Conservation (phyloP, 2,113 vertebrate genomes). For the Chaetops frenatus region DNA sequence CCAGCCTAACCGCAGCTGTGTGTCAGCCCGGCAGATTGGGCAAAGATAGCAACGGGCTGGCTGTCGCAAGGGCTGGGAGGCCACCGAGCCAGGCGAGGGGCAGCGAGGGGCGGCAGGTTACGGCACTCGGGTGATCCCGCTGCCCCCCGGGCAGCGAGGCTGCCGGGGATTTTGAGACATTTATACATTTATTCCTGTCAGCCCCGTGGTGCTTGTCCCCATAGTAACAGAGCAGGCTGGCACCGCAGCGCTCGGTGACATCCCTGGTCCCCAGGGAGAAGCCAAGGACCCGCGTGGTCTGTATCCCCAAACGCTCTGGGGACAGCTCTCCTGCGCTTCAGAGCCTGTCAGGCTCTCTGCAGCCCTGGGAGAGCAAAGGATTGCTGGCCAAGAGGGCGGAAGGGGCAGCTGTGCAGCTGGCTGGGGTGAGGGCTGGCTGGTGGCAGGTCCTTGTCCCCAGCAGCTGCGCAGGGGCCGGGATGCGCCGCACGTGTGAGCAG, state of each 20-base stretch:
- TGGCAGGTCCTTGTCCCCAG: neutral
- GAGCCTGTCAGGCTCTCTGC: neutral
- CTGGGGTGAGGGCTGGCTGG: rapidly evolving
- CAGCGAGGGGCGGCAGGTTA: neutral
- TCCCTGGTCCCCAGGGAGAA: neutral
- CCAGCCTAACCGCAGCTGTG: neutral
- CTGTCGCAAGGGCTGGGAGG: neutral
- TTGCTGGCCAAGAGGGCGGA: rapidly evolving
- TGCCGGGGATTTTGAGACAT: neutral
- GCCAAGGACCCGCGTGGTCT: rapidly evolving
- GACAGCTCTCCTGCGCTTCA: neutral
- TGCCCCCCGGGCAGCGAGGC: rapidly evolving
- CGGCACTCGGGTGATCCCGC: rapidly evolving
- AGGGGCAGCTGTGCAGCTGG: neutral
- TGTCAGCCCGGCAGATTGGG: neutral
- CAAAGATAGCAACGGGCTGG: rapidly evolving
- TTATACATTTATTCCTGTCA: neutral
- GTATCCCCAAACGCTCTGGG: rapidly evolving
- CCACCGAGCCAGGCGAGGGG: neutral
- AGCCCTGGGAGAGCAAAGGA: neutral
- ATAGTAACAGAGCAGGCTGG: neutral
- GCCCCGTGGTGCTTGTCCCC: neutral
- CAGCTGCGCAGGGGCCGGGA: neutral
- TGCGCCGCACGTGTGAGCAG: neutral
- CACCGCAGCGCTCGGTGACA: neutral